Percentiles rank a stretch among this genome's conserved stretches.
These are phyloP conservation scores for Encarsia formosa DNA, from an alignment of 2,888 invertebrate genomes.

Conservation along the genomic window DNA sequence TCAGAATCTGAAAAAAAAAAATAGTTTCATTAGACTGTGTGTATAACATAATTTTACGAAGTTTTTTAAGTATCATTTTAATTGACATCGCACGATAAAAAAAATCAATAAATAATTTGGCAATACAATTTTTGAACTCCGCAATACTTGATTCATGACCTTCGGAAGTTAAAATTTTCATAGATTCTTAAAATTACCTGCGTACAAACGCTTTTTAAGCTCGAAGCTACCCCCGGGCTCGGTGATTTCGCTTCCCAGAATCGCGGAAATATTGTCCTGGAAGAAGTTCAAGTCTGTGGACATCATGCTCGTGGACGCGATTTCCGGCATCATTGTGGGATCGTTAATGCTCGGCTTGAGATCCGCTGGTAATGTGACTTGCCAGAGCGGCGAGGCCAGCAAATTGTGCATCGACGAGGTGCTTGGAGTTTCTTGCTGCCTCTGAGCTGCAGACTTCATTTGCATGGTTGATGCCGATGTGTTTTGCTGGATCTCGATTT, in stretches of 20 bases:
- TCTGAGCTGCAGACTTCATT: neutral
- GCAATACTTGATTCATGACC: too few relatives aligned
- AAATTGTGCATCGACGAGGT: too few relatives aligned
- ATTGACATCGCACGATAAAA: neutral
- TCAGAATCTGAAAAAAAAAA: constrained; percentile 15
- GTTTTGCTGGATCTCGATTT: neutral
- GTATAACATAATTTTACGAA: neutral
- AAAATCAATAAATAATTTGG: neutral
- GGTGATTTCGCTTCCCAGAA: constrained; percentile 25
- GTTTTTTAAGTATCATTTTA: neutral
- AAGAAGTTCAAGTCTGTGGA: neutral
- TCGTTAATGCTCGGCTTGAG: neutral
- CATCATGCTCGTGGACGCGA: constrained; percentile 3
- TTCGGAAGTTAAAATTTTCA: too few relatives aligned
- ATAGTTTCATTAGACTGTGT: too few relatives aligned
- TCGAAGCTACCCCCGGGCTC: constrained; percentile 20
- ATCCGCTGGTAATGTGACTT: too few relatives aligned
- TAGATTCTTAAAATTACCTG: too few relatives aligned
- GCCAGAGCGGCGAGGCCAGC: too few relatives aligned
- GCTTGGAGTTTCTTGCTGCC: neutral
- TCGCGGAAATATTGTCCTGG: constrained; percentile 20
- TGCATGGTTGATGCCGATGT: neutral
- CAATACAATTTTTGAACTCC: neutral
- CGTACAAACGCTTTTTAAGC: constrained; percentile 14
- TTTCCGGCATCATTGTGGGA: too few relatives aligned